Base-by-base conservation (phyloP, 2,888 invertebrate species). In the Harpagoxenus sublaevis region DNA sequence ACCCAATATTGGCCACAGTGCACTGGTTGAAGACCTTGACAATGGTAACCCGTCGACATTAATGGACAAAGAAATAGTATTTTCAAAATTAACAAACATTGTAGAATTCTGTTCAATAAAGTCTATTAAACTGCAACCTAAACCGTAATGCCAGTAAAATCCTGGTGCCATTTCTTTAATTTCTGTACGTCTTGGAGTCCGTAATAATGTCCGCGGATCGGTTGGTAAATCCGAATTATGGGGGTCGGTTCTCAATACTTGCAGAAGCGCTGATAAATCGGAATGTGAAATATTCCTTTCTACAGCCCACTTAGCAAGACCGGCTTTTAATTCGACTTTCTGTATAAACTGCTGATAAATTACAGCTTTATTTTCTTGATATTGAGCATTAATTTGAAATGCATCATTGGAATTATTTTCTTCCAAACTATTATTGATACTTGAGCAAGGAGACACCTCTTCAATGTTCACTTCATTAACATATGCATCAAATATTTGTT, bases 61-160 rank as follows among this genome's bases (percentile, higher is more conserved):
- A 60, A 31, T 60, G 15, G 6, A 60, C 15, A 60, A 31, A 60
- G 60, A 60, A 60, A 60, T 60, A 60, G 60, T 60, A 60, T 60
- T 60, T 35, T 60, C 31, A 60, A 60, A 60, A 35, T 60, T 18
- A 60, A 31, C 18, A 18, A 60, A 60, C 18, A 31, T 60, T 60
- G 6, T 60, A 31, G 18, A 60, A 60, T 60, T 60, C 18, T 60
- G 31, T 60, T 15, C 60, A 60, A 60, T 60, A 60, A 60, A 31
- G 0, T 60, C 31, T 60, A 60, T 60, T 31, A 60, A 31, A 15
- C 18, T 60, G 31, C 60, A 8, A 18, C 15, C 28, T 60, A 60
- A 60, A 28, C 60, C 60, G 60, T 60, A 60, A 60, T 60, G 60
- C 60, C 31, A 60, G 15, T 60, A 60, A 60, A 60, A n/a, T n/a